phyloP scores from a whole-genome alignment of 2,797 vertebrate species.

The Pangasius djambal region DNA sequence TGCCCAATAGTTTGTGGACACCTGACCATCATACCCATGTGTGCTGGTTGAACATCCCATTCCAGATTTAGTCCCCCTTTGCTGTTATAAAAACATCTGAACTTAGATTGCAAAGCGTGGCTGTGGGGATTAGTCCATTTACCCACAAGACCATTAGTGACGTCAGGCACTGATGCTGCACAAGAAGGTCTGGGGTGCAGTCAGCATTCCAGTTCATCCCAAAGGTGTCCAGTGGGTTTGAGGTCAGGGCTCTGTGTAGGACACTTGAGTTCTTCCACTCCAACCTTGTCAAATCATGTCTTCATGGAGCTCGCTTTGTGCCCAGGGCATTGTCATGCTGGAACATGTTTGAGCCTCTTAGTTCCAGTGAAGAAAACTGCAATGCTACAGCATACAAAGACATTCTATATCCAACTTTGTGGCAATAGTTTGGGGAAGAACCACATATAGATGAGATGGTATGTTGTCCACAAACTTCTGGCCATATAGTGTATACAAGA shows the following conservation, averaged over 20 bases:
- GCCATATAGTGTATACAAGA: not conserved
- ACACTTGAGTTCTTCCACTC: not conserved
- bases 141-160: not conserved
- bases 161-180: not conserved
- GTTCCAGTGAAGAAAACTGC: not conserved
- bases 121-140: not conserved
- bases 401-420: not conserved
- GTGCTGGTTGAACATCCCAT: not conserved
- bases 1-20: not conserved
- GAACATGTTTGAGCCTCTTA: not conserved
- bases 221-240: not conserved
- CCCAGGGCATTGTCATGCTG: not conserved
- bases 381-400: too few species aligned
- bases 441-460: not conserved
- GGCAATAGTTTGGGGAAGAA: not conserved
- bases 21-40: not conserved
- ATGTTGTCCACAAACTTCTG: not conserved
- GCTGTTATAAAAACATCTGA: not conserved
- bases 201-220: not conserved
- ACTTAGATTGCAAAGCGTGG: not conserved
- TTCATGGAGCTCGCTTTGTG: not conserved
- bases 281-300: not conserved
- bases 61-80: not conserved
- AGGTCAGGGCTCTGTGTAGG: not conserved
- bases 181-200: not conserved